phyloP scores from a whole-genome alignment of 2,113 vertebrate genomes.

The Apodemus speciosus region DNA sequence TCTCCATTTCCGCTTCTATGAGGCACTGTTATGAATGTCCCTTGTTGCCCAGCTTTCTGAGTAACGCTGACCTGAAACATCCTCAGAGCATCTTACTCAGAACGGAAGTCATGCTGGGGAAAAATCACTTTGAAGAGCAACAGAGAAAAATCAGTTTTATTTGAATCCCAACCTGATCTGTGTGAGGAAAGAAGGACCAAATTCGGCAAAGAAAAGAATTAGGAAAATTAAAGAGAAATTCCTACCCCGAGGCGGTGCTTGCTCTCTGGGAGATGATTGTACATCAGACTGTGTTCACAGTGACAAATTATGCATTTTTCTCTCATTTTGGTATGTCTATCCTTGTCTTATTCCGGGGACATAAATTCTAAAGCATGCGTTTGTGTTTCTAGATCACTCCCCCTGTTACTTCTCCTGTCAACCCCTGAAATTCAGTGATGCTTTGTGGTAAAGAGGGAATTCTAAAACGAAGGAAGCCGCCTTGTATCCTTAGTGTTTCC shows the following conservation, averaged over 20 bases:
- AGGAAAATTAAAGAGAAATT: conserved; percentile 40
- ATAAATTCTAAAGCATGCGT: neutral
- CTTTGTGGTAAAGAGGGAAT: neutral
- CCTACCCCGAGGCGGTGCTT: neutral
- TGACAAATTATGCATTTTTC: conserved; percentile 47
- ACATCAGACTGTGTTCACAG: conserved; percentile 48
- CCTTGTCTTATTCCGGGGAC: conserved; percentile 28
- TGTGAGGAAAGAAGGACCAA: conserved; percentile 44
- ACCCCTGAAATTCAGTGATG: neutral
- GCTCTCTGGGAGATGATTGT: conserved; percentile 42
- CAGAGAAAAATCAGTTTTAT: conserved; percentile 7
- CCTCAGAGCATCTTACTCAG: conserved; percentile 46
- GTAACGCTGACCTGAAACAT: conserved; percentile 3
- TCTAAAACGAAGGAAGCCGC: neutral
- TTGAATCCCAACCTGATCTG: conserved; percentile 23
- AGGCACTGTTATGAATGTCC: neutral
- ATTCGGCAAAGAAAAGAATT: conserved; percentile 50
- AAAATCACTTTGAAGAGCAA: conserved; percentile 44
- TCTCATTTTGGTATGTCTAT: conserved; percentile 25
- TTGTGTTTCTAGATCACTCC: conserved; percentile 27
- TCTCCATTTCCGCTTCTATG: conserved; percentile 10
- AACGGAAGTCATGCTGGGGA: neutral
- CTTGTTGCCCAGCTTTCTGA: conserved; percentile 29
- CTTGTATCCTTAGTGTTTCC: neutral
- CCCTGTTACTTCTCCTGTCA: neutral